phyloP scores from a whole-genome alignment of 2,797 vertebrate species.

The Xenentodon cancila region DNA sequence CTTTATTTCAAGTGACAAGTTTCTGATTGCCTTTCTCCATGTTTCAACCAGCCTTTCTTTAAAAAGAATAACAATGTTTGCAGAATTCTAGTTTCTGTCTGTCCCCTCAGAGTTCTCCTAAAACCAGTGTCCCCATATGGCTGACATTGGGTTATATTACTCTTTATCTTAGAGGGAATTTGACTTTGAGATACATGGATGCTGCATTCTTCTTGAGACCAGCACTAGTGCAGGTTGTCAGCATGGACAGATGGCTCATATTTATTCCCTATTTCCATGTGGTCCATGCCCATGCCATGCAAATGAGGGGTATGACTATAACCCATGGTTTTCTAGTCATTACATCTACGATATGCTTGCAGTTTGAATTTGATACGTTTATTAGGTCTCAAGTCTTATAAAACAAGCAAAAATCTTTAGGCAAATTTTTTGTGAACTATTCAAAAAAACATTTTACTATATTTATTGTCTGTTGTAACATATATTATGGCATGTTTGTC shows the following conservation, averaged over 20 bases:
- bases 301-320: constrained; percentile 83
- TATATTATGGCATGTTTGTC: constrained; percentile 23
- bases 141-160: constrained; percentile 80
- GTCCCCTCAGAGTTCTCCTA: constrained; percentile 32
- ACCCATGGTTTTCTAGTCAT: constrained; percentile 73
- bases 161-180: constrained; percentile 78
- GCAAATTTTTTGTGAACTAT: constrained; percentile 29
- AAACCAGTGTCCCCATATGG: constrained; percentile 35
- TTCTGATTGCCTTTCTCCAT: constrained; percentile 68
- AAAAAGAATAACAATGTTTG: constrained; percentile 38
- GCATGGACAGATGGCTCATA: constrained; percentile 91
- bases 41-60: constrained; percentile 24
- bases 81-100: constrained; percentile 24
- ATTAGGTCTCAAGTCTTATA: constrained; percentile 42
- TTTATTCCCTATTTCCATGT: constrained; percentile 90
- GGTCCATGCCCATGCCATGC: constrained; percentile 84
- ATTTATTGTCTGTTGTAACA: constrained; percentile 6
- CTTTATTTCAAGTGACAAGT: constrained; percentile 63
- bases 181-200: constrained; percentile 87
- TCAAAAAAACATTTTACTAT: constrained; percentile 29
- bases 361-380: constrained; percentile 36
- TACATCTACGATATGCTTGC: constrained; percentile 44
- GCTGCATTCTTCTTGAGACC: constrained; percentile 79
- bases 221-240: constrained; percentile 83
- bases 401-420: constrained; percentile 1